Evolutionary conservation across 2,888 invertebrate genomes (phyloP).

Genomic region (Galerucella pusilla): DNA sequence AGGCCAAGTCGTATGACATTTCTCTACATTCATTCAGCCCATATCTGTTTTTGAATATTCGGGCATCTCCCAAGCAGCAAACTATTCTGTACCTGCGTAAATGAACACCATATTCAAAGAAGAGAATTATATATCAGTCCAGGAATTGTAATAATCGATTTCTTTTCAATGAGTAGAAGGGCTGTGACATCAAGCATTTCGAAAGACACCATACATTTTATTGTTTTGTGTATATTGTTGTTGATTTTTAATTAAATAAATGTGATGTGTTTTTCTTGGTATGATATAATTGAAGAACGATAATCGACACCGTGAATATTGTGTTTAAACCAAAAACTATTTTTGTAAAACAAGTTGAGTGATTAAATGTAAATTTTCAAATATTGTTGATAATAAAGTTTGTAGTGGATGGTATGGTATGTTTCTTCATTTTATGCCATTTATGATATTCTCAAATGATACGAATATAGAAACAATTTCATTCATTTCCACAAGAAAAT

Average conservation of each 20-base stretch:
- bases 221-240: slow-evolving; percentile 9
- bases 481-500: too few species aligned
- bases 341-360: slow-evolving; percentile 37
- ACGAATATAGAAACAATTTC: too few species aligned
- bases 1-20: too few species aligned
- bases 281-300: background rate
- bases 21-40: too few species aligned
- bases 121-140: too few species aligned
- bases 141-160: too few species aligned
- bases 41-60: too few species aligned
- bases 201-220: background rate
- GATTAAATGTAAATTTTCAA: slow-evolving; percentile 29
- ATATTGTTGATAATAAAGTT: slow-evolving; percentile 40
- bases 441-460: background rate
- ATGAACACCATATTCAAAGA: too few species aligned
- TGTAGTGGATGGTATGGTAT: slow-evolving; percentile 31
- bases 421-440: slow-evolving; percentile 16
- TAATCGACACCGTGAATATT: slow-evolving; percentile 28
- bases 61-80: too few species aligned
- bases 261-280: slow-evolving; percentile 9
- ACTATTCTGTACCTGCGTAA: too few species aligned
- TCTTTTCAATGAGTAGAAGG: too few species aligned
- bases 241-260: background rate
- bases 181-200: too few species aligned
- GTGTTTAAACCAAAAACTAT: slow-evolving; percentile 32